Base-by-base conservation (phyloP, 1,140 invertebrate genomes). In the Drosophila athabasca region DNA sequence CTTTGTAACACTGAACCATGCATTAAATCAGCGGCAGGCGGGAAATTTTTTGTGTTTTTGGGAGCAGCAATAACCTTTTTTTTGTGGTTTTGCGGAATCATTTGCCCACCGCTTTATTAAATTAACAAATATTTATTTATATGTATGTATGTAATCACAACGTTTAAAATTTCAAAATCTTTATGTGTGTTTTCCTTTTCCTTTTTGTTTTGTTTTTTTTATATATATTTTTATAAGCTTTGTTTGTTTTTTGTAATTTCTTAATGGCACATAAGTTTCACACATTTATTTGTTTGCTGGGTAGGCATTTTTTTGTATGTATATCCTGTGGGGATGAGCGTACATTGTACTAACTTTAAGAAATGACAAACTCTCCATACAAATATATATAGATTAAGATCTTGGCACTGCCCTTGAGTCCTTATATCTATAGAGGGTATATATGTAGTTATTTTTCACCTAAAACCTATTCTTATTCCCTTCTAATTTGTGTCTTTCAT, bases 261-360 rank as follows among this genome's bases (percentile, higher is more conserved):
- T 61, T 66, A 64, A 90, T 90, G 87, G 87, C 82, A 90, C 87
- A 90, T 87, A 72, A 67, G 67, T 90, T 87, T 85, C 87, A 79
- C 81, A 85, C 71, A 76, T 76, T 62, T 62, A 73, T 49, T 59
- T 57, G 50, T 58, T 26, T 44, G 24, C 35, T 60, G 60, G 66
- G 35, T 39, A 39, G 35, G 35, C 35, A 39, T 39, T 66, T 67
- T 61, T 44, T 51, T 71, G n/a, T n/a, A n/a, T 46, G 50, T 55
- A 3, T 39, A n/a, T n/a, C n/a, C n/a, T n/a, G 35, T 11, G 11
- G 35, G 35, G 11, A 39, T 39, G 35, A 3, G 35, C n/a, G 35
- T 19, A 19, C 17, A 19, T 19, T 49, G 64, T 85, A 57, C 60
- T 60, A 26, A 50, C 57, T 48, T 70, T 52, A 59, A 58, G 58